These are phyloP conservation scores for Acanthosepion esculentum DNA, from an alignment of 2,888 invertebrate genomes.

Conservation along the genomic window DNA sequence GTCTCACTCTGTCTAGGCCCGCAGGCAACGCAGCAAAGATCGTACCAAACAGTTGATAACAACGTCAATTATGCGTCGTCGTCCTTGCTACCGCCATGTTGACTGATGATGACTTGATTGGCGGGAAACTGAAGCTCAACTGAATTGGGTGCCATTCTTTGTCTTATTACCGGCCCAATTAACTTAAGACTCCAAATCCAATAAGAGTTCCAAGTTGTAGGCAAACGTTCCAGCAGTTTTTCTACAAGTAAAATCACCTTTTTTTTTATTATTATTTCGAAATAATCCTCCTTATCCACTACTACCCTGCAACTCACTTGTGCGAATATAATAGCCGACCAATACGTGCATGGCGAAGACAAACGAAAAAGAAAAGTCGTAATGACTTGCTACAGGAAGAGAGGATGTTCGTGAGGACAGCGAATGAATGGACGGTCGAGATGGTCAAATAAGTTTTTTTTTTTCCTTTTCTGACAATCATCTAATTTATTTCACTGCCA, in stretches of 20 bases:
- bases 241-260: neutral
- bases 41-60: slow-evolving; percentile 33
- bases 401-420: neutral
- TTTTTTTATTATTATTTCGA: neutral
- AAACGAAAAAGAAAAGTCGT: neutral
- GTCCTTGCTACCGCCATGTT: slow-evolving; percentile 17
- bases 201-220: slow-evolving; percentile 1
- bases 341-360: neutral
- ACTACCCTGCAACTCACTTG: neutral
- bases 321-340: slow-evolving; percentile 33
- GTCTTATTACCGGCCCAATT: neutral
- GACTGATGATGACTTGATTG: slow-evolving; percentile 18
- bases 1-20: neutral
- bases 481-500: slow-evolving; percentile 33
- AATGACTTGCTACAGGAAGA: slow-evolving; percentile 18
- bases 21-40: neutral
- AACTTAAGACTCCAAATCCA: neutral
- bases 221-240: neutral
- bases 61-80: neutral
- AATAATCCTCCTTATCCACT: neutral
- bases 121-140: slow-evolving; percentile 18
- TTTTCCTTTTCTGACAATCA: neutral
- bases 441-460: neutral
- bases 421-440: neutral
- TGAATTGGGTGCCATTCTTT: slow-evolving; percentile 33